Percentiles rank a stretch among this genome's conserved stretches.
These are phyloP conservation scores for Equus przewalskii DNA, from an alignment of 2,113 vertebrate species.

Conservation along the genomic window DNA sequence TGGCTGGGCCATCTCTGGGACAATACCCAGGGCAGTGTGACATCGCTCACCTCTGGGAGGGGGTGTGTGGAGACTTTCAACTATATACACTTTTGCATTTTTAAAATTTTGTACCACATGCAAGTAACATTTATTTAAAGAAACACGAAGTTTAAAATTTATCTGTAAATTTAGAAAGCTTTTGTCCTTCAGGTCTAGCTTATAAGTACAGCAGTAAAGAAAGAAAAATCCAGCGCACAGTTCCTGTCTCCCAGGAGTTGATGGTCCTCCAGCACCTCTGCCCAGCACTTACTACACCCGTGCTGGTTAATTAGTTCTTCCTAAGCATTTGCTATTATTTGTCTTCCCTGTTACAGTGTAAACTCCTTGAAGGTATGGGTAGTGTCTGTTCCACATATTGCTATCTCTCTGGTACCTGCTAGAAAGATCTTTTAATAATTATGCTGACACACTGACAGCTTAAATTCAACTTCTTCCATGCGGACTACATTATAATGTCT, in stretches of 20 bases:
- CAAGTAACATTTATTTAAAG: background rate
- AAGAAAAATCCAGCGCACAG: background rate
- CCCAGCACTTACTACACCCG: background rate
- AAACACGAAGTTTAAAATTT: background rate
- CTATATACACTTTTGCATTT: background rate
- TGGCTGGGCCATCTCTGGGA: background rate
- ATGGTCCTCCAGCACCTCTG: background rate
- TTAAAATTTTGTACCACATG: background rate
- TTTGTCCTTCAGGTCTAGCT: background rate
- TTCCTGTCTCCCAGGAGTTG: background rate
- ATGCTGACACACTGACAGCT: background rate
- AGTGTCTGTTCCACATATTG: background rate
- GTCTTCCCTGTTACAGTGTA: background rate
- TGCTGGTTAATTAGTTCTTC: background rate
- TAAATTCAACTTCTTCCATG: background rate
- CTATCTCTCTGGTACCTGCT: background rate
- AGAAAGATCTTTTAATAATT: conserved; percentile 16
- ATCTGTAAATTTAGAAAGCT: background rate
- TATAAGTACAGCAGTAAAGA: background rate
- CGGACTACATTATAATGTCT: background rate
- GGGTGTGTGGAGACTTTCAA: background rate
- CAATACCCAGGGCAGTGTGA: background rate
- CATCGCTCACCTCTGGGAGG: background rate
- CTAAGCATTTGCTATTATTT: background rate
- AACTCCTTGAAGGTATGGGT: background rate